Percentiles rank a stretch among this genome's conserved stretches.
phyloP scores from a whole-genome alignment of 2,888 invertebrate species.

The Branchipolynoe longqiensis region DNA sequence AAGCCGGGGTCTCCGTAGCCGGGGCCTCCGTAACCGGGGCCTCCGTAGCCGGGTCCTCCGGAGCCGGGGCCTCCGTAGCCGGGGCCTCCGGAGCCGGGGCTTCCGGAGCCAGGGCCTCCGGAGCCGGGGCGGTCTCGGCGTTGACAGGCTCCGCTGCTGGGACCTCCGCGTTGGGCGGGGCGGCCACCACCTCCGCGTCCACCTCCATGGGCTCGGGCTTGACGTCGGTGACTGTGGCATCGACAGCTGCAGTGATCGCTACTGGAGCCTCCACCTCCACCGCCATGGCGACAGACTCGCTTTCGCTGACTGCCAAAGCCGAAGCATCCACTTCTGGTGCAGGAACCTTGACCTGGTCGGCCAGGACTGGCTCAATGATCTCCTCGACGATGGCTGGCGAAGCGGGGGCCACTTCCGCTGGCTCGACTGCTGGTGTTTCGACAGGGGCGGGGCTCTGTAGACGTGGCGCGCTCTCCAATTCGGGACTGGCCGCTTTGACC shows the following conservation, averaged over 20 bases:
- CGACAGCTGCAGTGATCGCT: background rate
- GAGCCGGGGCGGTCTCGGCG: background rate
- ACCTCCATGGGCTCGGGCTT: background rate
- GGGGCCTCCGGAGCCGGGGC: too few relatives aligned
- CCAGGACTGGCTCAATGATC: background rate
- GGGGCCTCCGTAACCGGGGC: background rate
- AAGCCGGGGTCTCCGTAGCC: background rate
- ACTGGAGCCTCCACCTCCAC: background rate
- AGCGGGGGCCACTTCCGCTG: background rate
- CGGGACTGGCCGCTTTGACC: background rate
- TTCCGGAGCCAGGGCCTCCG: background rate
- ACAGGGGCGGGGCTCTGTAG: slow-evolving; percentile 5
- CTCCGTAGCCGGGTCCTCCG: background rate
- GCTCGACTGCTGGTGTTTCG: background rate
- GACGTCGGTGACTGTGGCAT: background rate
- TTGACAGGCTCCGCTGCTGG: background rate
- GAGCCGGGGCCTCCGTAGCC: background rate
- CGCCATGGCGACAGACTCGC: background rate
- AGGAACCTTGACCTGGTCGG: slow-evolving; percentile 18
- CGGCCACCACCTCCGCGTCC: background rate
- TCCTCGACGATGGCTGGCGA: background rate
- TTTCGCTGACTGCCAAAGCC: background rate
- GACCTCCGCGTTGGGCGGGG: background rate
- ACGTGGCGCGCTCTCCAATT: background rate
- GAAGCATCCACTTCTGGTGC: background rate